These are phyloP conservation scores for Acleris emargana DNA, from an alignment of 2,888 invertebrate genomes.

Conservation along the genomic window DNA sequence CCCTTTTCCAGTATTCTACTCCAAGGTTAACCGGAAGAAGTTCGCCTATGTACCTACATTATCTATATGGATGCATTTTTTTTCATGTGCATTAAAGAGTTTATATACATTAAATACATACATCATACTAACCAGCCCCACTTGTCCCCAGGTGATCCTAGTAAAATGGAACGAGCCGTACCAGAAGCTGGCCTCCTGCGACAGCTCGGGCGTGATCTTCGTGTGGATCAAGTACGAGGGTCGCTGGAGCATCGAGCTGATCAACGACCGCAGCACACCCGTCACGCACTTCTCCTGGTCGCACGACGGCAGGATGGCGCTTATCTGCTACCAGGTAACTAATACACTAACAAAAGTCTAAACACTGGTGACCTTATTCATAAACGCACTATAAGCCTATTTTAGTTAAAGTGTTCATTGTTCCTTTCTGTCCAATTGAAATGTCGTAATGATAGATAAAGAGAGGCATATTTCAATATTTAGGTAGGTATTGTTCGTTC, in stretches of 20 bases:
- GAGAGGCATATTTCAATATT: too few relatives aligned
- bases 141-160: constrained; percentile 89
- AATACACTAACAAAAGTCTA: not conserved
- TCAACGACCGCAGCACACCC: constrained; percentile 98
- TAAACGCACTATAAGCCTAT: too few relatives aligned
- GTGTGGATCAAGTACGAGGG: constrained; percentile 99
- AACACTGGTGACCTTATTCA: not conserved
- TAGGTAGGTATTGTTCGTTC: too few relatives aligned
- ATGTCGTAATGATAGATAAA: too few relatives aligned
- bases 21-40: too few relatives aligned
- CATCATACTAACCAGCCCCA: not conserved
- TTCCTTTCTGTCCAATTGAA: too few relatives aligned
- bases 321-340: constrained; percentile 96
- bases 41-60: too few relatives aligned
- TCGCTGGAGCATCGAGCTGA: constrained; percentile 99
- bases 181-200: constrained; percentile 98
- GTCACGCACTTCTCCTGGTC: constrained; percentile 99
- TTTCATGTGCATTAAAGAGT: too few relatives aligned
- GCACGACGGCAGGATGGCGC: constrained; percentile 98
- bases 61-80: too few relatives aligned
- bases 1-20: too few relatives aligned
- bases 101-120: too few relatives aligned
- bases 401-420: too few relatives aligned
- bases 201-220: constrained; percentile 98
- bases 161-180: constrained; percentile 99